These are phyloP conservation scores for Macaria liturata DNA, from an alignment of 2,888 invertebrate genomes.

Conservation along the genomic window DNA sequence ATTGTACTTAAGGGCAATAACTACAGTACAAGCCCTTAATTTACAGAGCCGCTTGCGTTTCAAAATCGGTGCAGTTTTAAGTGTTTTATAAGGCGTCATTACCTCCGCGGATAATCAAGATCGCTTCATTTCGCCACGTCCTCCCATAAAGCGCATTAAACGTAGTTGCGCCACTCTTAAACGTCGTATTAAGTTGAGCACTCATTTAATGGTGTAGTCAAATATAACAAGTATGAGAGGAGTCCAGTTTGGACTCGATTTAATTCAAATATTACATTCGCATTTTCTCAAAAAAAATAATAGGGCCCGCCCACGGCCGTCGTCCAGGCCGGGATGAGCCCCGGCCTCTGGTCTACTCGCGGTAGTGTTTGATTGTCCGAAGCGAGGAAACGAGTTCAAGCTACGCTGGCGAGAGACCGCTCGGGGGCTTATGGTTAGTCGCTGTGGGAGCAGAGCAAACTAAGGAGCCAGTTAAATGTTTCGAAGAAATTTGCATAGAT, in stretches of 20 bases:
- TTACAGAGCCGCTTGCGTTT: constrained; percentile 63
- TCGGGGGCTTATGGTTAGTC: constrained; percentile 59
- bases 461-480: constrained; percentile 74
- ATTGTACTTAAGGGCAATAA: constrained; percentile 81
- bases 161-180: constrained; percentile 5
- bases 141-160: constrained; percentile 29
- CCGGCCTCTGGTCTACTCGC: constrained; percentile 40
- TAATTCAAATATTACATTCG: constrained; percentile 34
- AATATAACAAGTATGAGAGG: too few relatives aligned
- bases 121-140: constrained; percentile 43
- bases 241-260: constrained; percentile 28
- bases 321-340: constrained; percentile 47
- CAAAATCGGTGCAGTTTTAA: constrained; percentile 60
- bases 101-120: constrained; percentile 43
- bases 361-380: constrained; percentile 38
- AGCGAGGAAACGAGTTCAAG: constrained; percentile 46
- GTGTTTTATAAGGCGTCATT: constrained; percentile 57
- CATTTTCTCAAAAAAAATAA: constrained; percentile 36
- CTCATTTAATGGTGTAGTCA: neutral
- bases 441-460: constrained; percentile 63
- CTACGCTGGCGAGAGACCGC: constrained; percentile 51
- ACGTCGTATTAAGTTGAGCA: constrained; percentile 3
- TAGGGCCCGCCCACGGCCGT: constrained; percentile 47
- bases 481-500: constrained; percentile 82
- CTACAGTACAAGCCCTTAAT: constrained; percentile 71